Conservation (phyloP, 2,113 vertebrate species). For the Struthio camelus region DNA sequence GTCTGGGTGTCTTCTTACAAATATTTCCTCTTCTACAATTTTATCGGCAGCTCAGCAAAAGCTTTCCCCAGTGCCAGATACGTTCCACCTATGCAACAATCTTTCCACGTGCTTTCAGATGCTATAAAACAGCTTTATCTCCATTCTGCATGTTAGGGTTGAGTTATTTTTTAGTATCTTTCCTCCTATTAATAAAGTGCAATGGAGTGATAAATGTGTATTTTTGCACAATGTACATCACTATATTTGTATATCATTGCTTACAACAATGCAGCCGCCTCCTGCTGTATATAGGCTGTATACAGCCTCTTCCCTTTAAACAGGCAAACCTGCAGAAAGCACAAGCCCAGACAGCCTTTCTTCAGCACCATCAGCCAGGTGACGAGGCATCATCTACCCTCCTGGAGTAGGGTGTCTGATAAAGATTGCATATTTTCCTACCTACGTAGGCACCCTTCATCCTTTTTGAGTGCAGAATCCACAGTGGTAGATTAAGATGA, state of each 20-base stretch:
- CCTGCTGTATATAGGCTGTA: background rate
- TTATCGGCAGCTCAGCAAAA: slow-evolving; percentile 29
- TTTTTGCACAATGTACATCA: background rate
- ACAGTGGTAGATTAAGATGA: background rate
- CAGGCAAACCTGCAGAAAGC: background rate
- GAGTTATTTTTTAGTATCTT: slow-evolving; percentile 59
- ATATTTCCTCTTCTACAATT: slow-evolving; percentile 19
- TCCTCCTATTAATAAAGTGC: slow-evolving; percentile 62
- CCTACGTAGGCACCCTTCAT: background rate
- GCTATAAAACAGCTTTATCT: slow-evolving; percentile 58
- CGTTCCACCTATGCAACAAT: slow-evolving; percentile 39
- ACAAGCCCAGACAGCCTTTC: background rate
- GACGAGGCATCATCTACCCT: background rate
- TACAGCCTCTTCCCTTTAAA: background rate
- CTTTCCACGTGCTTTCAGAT: slow-evolving; percentile 50
- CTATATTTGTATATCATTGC: background rate
- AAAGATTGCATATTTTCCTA: background rate
- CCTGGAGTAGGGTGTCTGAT: background rate
- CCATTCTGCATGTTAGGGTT: slow-evolving; percentile 26
- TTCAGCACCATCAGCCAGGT: background rate
- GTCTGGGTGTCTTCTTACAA: background rate
- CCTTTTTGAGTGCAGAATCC: background rate
- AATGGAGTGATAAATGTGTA: slow-evolving; percentile 57
- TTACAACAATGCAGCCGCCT: background rate
- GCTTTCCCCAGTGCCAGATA: slow-evolving; percentile 49